phyloP scores from a whole-genome alignment of 2,888 invertebrate species.

The Pediacus dermestoides region DNA sequence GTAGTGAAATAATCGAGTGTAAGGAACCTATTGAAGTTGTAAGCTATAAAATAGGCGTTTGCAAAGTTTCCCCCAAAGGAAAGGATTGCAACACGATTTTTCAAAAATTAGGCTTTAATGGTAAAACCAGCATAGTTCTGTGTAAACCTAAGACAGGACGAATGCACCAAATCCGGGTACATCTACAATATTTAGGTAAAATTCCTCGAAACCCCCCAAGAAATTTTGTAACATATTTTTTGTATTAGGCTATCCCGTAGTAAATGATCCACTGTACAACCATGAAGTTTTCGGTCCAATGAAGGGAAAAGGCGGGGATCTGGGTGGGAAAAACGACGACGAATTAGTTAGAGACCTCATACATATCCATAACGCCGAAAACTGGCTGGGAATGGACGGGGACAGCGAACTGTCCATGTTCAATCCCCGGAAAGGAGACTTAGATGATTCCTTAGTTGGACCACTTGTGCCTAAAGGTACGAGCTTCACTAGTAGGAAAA shows the following conservation, averaged over 20 bases:
- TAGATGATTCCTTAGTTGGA: slow-evolving; percentile 44
- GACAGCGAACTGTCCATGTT: slow-evolving; percentile 81
- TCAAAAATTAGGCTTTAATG: slow-evolving; percentile 83
- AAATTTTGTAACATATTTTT: slow-evolving; percentile 7
- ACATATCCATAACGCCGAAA: slow-evolving; percentile 89
- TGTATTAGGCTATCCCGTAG: slow-evolving; percentile 83
- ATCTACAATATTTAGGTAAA: slow-evolving; percentile 97
- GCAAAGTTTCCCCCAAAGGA: slow-evolving; percentile 88
- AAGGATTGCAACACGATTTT: slow-evolving; percentile 92
- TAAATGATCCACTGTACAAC: slow-evolving; percentile 97
- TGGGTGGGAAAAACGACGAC: slow-evolving; percentile 85
- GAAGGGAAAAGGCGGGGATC: slow-evolving; percentile 84
- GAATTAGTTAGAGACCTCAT: slow-evolving; percentile 84
- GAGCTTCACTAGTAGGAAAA: no score
- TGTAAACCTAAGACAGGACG: slow-evolving; percentile 95
- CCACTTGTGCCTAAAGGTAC: slow-evolving; percentile 47
- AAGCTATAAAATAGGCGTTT: slow-evolving; percentile 94
- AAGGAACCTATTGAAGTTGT: slow-evolving; percentile 89
- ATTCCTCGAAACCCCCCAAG: neutral
- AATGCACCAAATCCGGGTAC: slow-evolving; percentile 98
- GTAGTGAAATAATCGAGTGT: slow-evolving; percentile 78
- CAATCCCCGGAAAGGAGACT: slow-evolving; percentile 62
- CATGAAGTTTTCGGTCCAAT: slow-evolving; percentile 92
- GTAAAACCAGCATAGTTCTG: slow-evolving; percentile 86
- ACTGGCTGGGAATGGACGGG: slow-evolving; percentile 89